Percentiles rank a stretch among this genome's conserved stretches.
phyloP scores from a whole-genome alignment of 2,113 vertebrate species.

The Colossoma macropomum region DNA sequence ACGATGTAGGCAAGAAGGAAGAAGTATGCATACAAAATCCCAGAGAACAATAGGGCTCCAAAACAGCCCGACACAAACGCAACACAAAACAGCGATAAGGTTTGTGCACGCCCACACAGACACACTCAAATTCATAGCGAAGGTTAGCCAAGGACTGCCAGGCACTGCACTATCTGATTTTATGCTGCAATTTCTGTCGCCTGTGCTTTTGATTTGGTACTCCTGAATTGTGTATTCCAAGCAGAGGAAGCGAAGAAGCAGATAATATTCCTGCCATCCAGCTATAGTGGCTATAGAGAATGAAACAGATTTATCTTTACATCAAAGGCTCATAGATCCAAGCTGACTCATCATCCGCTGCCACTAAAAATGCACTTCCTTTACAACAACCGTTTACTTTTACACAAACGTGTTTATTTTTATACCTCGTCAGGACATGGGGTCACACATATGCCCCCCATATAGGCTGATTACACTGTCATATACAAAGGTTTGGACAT shows the following conservation, averaged over 20 bases:
- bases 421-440: too few relatives aligned
- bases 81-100: neutral
- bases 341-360: constrained; percentile 42
- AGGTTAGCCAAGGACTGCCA: constrained; percentile 65
- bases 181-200: constrained; percentile 57
- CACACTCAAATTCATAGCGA: constrained; percentile 41
- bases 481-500: too few relatives aligned
- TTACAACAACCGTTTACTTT: constrained; percentile 44
- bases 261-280: constrained; percentile 47
- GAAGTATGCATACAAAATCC: constrained; percentile 11
- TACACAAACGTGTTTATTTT: neutral
- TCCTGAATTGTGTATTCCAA: constrained; percentile 58
- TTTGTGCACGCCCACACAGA: constrained; percentile 4
- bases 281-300: constrained; percentile 41
- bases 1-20: constrained; percentile 2
- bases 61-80: neutral
- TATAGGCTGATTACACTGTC: neutral
- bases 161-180: constrained; percentile 58
- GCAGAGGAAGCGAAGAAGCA: neutral
- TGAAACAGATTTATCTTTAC: constrained; percentile 64
- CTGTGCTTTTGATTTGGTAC: constrained; percentile 63
- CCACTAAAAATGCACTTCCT: constrained; percentile 34
- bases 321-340: constrained; percentile 53
- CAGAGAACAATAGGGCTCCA: neutral
- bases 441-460: neutral